Conservation (phyloP, 2,797 vertebrate genomes). For the Lutjanus campechanus region DNA sequence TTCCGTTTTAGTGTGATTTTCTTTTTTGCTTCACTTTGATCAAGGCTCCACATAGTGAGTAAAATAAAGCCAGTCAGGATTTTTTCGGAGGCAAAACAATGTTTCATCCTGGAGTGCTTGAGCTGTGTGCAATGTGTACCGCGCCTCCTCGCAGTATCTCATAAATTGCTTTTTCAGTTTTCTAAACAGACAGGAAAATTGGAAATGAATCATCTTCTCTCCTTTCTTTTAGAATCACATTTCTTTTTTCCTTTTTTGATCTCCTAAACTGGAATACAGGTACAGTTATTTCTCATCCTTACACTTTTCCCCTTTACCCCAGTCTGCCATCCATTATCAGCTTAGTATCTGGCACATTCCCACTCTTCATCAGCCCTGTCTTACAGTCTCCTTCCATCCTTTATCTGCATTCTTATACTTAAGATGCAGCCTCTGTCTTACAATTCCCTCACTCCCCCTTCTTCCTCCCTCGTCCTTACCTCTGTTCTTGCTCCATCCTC, state of each 20-base stretch:
- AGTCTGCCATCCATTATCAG: slow-evolving; percentile 14
- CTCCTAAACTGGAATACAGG: slow-evolving; percentile 15
- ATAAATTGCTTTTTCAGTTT: slow-evolving; percentile 46
- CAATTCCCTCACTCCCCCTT: slow-evolving; percentile 38
- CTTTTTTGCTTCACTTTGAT: slow-evolving; percentile 52
- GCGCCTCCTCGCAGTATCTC: slow-evolving; percentile 6
- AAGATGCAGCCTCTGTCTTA: slow-evolving; percentile 75
- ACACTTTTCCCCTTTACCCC: neutral
- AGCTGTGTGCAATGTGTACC: slow-evolving; percentile 21
- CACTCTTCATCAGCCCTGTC: slow-evolving; percentile 21
- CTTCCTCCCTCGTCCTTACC: slow-evolving; percentile 50
- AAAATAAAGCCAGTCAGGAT: slow-evolving; percentile 40
- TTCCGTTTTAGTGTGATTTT: slow-evolving; percentile 28
- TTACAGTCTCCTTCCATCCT: slow-evolving; percentile 32
- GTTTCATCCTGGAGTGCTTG: slow-evolving; percentile 42
- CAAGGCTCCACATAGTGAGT: slow-evolving; percentile 14
- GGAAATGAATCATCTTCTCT: slow-evolving; percentile 18
- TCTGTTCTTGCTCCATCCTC: slow-evolving; percentile 61
- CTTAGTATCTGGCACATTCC: slow-evolving; percentile 26
- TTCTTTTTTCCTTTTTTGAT: slow-evolving; percentile 12
- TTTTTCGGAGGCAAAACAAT: slow-evolving; percentile 41
- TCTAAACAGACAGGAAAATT: slow-evolving; percentile 34
- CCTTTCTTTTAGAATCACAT: neutral
- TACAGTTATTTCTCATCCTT: slow-evolving; percentile 8
- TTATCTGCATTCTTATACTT: slow-evolving; percentile 69